Percentiles rank a stretch among this genome's conserved stretches.
These are phyloP conservation scores for Xestobium rufovillosum DNA, from an alignment of 2,888 invertebrate genomes.

Conservation along the genomic window DNA sequence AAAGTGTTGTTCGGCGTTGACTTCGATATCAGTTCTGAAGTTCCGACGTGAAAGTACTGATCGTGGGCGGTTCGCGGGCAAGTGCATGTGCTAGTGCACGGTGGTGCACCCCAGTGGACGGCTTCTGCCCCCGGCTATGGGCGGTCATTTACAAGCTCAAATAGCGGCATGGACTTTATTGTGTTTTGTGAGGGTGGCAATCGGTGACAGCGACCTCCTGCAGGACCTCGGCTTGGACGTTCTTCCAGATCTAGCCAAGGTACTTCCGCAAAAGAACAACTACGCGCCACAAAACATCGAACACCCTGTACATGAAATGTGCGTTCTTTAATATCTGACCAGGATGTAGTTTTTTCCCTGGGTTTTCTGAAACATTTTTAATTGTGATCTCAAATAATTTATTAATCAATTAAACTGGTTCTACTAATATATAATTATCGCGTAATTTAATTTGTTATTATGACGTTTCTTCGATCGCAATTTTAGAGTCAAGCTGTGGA, in stretches of 20 bases:
- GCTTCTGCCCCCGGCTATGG: slow-evolving; percentile 37
- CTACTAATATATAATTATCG: no score
- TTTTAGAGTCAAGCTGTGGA: no score
- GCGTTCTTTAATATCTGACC: no score
- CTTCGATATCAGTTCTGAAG: not conserved
- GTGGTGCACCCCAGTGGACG: slow-evolving; percentile 25
- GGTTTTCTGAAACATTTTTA: no score
- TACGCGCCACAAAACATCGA: no score
- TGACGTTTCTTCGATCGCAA: no score
- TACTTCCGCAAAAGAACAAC: slow-evolving; percentile 23
- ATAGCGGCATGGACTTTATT: slow-evolving; percentile 37
- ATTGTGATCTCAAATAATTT: no score
- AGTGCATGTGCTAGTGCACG: slow-evolving; percentile 28
- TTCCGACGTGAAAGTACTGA: not conserved
- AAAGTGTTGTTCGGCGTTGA: not conserved
- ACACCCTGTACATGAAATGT: no score
- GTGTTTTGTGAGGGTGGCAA: slow-evolving; percentile 31
- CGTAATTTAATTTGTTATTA: no score
- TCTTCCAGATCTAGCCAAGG: slow-evolving; percentile 38
- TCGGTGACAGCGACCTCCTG: slow-evolving; percentile 31
- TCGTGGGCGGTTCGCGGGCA: slow-evolving; percentile 1
- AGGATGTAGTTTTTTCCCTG: no score
- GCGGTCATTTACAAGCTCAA: slow-evolving; percentile 34
- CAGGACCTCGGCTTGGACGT: slow-evolving; percentile 36
- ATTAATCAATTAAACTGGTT: no score